phyloP scores from a whole-genome alignment of 2,113 vertebrate genomes.

The Nibea albiflora region DNA sequence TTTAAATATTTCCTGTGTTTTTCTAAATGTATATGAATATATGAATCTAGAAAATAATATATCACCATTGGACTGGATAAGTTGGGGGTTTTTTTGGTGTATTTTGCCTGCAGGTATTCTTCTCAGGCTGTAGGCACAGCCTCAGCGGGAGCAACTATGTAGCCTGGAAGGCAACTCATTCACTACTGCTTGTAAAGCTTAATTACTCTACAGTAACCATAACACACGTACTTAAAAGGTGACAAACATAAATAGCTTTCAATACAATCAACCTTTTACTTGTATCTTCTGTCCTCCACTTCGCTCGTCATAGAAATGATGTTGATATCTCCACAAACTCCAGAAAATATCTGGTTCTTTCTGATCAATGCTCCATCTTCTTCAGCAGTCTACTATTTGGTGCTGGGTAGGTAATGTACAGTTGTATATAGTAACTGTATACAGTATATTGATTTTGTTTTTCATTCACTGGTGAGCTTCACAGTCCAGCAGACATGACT shows the following conservation, averaged over 20 bases:
- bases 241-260: not conserved
- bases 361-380: not conserved
- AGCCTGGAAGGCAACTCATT: not conserved
- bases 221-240: not conserved
- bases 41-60: not conserved
- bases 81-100: too few species aligned
- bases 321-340: not conserved
- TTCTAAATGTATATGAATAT: not conserved
- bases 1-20: not conserved
- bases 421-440: not conserved
- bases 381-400: not conserved
- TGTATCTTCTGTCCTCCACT: not conserved
- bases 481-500: not conserved
- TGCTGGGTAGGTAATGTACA: not conserved
- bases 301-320: too few species aligned
- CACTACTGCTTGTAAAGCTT: not conserved
- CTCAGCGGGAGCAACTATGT: not conserved
- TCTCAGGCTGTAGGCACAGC: not conserved
- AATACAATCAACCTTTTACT: not conserved
- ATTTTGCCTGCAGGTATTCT: not conserved
- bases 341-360: not conserved
- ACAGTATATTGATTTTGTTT: conserved; percentile 34
- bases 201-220: not conserved
- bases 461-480: conserved; percentile 21
- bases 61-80: not conserved